Conservation (phyloP, 2,797 vertebrate species). For the Karalla daura region DNA sequence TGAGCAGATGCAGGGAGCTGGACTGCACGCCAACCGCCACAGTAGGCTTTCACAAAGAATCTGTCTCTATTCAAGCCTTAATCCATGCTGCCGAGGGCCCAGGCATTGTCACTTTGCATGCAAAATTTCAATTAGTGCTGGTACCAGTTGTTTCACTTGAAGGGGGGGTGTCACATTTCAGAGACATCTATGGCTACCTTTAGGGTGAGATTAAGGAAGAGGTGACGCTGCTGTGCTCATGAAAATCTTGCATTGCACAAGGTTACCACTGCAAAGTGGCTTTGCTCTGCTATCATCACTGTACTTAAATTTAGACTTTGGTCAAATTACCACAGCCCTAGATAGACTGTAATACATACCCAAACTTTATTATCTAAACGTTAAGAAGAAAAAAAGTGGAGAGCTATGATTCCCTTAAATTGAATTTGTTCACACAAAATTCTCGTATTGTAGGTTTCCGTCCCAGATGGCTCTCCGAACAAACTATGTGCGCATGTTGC, state of each 20-base stretch:
- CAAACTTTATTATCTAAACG: slow-evolving; percentile 3
- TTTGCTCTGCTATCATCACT: background rate
- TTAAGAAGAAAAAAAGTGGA: background rate
- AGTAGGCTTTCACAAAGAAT: slow-evolving; percentile 88
- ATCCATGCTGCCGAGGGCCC: slow-evolving; percentile 84
- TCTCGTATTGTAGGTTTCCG: slow-evolving; percentile 3
- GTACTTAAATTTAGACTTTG: background rate
- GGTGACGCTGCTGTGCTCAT: slow-evolving; percentile 53
- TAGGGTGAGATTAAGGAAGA: slow-evolving; percentile 71
- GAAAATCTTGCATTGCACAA: slow-evolving; percentile 36
- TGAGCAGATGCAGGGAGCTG: slow-evolving; percentile 84
- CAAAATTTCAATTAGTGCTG: slow-evolving; percentile 90
- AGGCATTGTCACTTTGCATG: slow-evolving; percentile 88
- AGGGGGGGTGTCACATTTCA: slow-evolving; percentile 80
- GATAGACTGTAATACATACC: background rate
- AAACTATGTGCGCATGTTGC: slow-evolving; percentile 35
- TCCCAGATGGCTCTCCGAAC: slow-evolving; percentile 19
- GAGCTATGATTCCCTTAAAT: background rate
- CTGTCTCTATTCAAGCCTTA: slow-evolving; percentile 85
- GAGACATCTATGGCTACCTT: slow-evolving; percentile 77
- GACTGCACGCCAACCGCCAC: slow-evolving; percentile 83
- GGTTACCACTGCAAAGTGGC: slow-evolving; percentile 27
- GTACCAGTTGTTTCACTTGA: slow-evolving; percentile 87
- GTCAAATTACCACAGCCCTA: background rate
- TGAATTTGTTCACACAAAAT: background rate